Evolutionary conservation across 2,888 invertebrate genomes (phyloP), one percentile per base, ranked within the genome.

Genomic region (Melipona beecheii): DNA sequence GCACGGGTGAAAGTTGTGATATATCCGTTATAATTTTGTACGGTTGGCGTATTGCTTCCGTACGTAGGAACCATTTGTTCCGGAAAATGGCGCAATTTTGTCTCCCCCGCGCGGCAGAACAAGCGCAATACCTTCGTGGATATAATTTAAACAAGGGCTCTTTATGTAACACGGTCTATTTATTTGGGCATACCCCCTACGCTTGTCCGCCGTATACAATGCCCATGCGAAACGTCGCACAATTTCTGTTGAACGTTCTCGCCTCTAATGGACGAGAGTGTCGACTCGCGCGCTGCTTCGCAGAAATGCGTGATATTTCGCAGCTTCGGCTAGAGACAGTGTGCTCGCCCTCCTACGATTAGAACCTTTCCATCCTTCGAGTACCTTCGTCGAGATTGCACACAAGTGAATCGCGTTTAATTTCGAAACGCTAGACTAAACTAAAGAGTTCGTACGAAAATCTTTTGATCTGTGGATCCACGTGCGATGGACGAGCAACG

Each of bases 61-160:
- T 87, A 87, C 82, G 81, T 90, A 85, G 88, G 84, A 81, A 86
- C 86, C 89, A 91, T 91, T 89, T 89, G 87, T 91, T 90, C 86
- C 70, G 84, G 87, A 89, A 91, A 91, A 91, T 89, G 90, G 89
- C 74, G 89, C 91, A 91, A 91, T 91, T 91, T 87, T 87, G 90
- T 91, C 90, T 87, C 74, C 76, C 87, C 73, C 69, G 81, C 71
- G 79, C 71, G 77, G 78, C 31, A 77, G 65, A 78, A 89, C 85
- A 83, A 87, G 85, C 81, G 90, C 89, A 90, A 91, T 91, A 88
- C 82, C 88, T 89, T 65, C 79, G 78, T 66, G 82, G 79, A 69
- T 81, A 83, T 88, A 88, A 88, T 88, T 88, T 88, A 88, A 88
- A 81, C 87, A 81, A 85, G 81, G 85, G 81, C 86, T 84, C 87